These are phyloP conservation scores for Xyrauchen texanus DNA, from an alignment of 2,113 vertebrate genomes.

Conservation along the genomic window DNA sequence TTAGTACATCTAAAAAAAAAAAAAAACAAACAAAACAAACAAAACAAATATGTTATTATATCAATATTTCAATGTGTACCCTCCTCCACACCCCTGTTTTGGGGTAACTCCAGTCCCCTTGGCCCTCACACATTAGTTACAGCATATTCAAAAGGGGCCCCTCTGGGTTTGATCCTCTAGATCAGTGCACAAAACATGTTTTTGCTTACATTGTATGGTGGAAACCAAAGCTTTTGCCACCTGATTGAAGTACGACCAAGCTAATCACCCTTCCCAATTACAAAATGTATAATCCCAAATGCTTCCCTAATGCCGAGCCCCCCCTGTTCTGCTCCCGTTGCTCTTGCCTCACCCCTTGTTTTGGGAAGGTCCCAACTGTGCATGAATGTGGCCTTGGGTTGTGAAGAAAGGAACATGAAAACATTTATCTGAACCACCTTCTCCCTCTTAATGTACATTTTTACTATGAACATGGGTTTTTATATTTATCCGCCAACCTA, in stretches of 20 bases:
- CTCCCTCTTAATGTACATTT: slow-evolving; percentile 54
- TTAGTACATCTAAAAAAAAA: slow-evolving; percentile 58
- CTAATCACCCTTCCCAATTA: slow-evolving; percentile 71
- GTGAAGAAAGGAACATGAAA: slow-evolving; percentile 60
- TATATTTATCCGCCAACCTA: no score
- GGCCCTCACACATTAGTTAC: slow-evolving; percentile 85
- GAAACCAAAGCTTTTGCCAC: slow-evolving; percentile 69
- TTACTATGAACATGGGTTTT: slow-evolving; percentile 57
- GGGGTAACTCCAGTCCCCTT: slow-evolving; percentile 65
- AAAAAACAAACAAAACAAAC: no score
- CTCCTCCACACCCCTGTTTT: slow-evolving; percentile 67
- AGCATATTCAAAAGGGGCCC: slow-evolving; percentile 93
- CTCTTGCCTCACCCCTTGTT: slow-evolving; percentile 1
- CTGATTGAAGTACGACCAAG: slow-evolving; percentile 70
- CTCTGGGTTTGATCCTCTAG: slow-evolving; percentile 92
- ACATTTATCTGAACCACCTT: slow-evolving; percentile 49
- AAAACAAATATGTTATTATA: no score
- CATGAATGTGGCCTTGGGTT: slow-evolving; percentile 67
- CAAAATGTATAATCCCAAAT: slow-evolving; percentile 69
- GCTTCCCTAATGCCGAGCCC: slow-evolving; percentile 41
- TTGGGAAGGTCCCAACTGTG: slow-evolving; percentile 65
- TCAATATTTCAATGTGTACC: no score
- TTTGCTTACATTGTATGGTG: slow-evolving; percentile 72
- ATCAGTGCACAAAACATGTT: slow-evolving; percentile 79
- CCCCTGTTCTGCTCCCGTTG: neutral